Conservation (phyloP, 2,797 vertebrate genomes). For the Chaunax sp. region DNA sequence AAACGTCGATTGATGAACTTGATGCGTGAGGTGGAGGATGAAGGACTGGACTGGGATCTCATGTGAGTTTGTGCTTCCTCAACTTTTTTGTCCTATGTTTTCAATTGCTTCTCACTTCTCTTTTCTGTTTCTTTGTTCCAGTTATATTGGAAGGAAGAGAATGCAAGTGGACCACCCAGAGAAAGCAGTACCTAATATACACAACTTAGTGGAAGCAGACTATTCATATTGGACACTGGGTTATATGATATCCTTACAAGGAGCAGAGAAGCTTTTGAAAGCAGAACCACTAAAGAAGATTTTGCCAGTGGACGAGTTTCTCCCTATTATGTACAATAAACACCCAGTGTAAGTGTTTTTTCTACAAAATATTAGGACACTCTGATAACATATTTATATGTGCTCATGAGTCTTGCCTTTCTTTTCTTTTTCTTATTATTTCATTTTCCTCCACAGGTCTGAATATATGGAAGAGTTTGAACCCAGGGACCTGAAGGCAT, state of each 20-base stretch:
- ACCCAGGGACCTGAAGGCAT: conserved; percentile 87
- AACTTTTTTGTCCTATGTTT: not conserved
- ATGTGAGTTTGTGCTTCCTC: conserved; percentile 81
- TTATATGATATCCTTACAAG: conserved; percentile 91
- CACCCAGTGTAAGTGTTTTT: conserved; percentile 89
- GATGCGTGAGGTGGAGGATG: conserved; percentile 86
- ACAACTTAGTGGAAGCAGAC: conserved; percentile 91
- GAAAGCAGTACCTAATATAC: conserved; percentile 89
- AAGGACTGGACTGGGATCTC: conserved; percentile 91
- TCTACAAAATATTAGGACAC: not conserved
- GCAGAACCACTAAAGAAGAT: conserved; percentile 88
- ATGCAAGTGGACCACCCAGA: conserved; percentile 94
- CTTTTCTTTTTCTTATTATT: conserved; percentile 11
- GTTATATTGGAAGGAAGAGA: conserved; percentile 93
- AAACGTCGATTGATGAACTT: conserved; percentile 90
- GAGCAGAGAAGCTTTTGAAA: conserved; percentile 89
- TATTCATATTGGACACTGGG: conserved; percentile 96
- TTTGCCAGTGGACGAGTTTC: conserved; percentile 93
- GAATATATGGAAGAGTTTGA: conserved; percentile 91
- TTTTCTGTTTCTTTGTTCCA: conserved; percentile 51
- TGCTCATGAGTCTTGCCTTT: not conserved
- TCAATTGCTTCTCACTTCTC: not conserved
- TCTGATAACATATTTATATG: not conserved
- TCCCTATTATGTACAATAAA: conserved; percentile 94
- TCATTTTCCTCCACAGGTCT: conserved; percentile 70